Evolutionary conservation across 2,888 invertebrate genomes (phyloP).

Genomic region (Drosophila cracens): DNA sequence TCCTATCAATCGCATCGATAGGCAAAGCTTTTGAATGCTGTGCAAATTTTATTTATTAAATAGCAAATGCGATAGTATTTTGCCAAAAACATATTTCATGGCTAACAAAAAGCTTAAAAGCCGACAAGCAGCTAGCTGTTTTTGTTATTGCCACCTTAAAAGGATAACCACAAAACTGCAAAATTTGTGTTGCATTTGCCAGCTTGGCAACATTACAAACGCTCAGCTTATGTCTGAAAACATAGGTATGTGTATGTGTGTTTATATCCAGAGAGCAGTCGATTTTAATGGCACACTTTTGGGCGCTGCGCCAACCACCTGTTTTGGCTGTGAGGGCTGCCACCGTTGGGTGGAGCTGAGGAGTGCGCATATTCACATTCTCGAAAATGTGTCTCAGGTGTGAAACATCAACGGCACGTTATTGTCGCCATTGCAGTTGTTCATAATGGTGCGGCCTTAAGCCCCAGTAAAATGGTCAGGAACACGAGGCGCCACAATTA

Average conservation of each 20-base stretch:
- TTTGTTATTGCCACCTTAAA: conserved; percentile 54
- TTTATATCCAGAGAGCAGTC: conserved; percentile 30
- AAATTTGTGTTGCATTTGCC: conserved; percentile 72
- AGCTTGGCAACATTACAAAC: conserved; percentile 61
- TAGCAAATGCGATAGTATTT: conserved; percentile 36
- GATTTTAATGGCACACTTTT: conserved; percentile 65
- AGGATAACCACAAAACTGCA: conserved; percentile 67
- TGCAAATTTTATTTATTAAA: conserved; percentile 55
- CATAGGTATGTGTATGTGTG: conserved; percentile 1
- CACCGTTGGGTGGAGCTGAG: neutral
- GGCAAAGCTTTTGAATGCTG: conserved; percentile 26
- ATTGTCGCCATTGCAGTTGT: conserved; percentile 78
- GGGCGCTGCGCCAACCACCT: conserved; percentile 77
- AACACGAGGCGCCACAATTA: conserved; percentile 58
- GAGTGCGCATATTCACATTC: conserved; percentile 15
- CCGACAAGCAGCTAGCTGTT: conserved; percentile 21
- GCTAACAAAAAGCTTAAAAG: conserved; percentile 62
- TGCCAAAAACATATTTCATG: conserved; percentile 58
- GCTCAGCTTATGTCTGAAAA: conserved; percentile 25
- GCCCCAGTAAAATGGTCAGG: conserved; percentile 49
- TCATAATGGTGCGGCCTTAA: conserved; percentile 72
- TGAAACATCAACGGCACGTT: conserved; percentile 75
- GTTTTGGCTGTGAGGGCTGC: conserved; percentile 24
- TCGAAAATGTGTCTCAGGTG: conserved; percentile 70
- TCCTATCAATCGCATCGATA: conserved; percentile 28